Percentiles rank a stretch among this genome's conserved stretches.
phyloP scores from a whole-genome alignment of 2,888 invertebrate genomes.

The Apamea crenata region DNA sequence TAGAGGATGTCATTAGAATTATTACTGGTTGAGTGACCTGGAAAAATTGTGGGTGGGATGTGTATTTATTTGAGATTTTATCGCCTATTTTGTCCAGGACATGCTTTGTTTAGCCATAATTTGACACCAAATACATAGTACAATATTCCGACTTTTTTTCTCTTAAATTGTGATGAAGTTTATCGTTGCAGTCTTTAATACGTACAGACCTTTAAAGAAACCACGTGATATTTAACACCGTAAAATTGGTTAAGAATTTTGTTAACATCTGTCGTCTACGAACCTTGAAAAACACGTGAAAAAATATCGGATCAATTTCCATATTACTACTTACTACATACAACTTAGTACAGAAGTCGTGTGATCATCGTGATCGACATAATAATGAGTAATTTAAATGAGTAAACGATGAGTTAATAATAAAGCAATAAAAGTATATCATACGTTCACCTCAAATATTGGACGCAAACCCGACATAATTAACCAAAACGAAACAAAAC shows the following conservation, averaged over 20 bases:
- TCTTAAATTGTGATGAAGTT: not conserved
- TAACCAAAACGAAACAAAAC: slow-evolving; percentile 14
- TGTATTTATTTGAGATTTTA: not conserved
- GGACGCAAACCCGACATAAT: slow-evolving; percentile 15
- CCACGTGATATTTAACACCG: not conserved
- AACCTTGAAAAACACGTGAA: slow-evolving; percentile 31
- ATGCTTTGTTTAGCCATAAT: too few relatives aligned
- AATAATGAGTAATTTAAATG: slow-evolving; percentile 32
- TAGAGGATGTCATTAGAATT: not conserved
- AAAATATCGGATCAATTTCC: slow-evolving; percentile 2
- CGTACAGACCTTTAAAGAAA: not conserved
- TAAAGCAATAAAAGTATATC: slow-evolving; percentile 14
- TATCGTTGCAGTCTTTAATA: not conserved
- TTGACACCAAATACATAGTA: not conserved
- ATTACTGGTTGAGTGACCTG: slow-evolving; percentile 32
- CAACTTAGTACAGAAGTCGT: not conserved
- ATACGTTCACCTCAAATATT: slow-evolving; percentile 30
- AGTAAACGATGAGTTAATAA: slow-evolving; percentile 3
- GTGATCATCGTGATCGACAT: not conserved
- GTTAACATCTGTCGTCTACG: not conserved
- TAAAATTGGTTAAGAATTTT: not conserved
- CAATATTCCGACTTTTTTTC: not conserved
- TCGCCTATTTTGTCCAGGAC: not conserved
- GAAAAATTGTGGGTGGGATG: not conserved
- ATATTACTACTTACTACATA: not conserved